A percentile compares a stretch with the other conserved stretches of the same genome.
Conservation (phyloP, 2,797 vertebrate genomes). For the Hydrocynus forskahlii region DNA sequence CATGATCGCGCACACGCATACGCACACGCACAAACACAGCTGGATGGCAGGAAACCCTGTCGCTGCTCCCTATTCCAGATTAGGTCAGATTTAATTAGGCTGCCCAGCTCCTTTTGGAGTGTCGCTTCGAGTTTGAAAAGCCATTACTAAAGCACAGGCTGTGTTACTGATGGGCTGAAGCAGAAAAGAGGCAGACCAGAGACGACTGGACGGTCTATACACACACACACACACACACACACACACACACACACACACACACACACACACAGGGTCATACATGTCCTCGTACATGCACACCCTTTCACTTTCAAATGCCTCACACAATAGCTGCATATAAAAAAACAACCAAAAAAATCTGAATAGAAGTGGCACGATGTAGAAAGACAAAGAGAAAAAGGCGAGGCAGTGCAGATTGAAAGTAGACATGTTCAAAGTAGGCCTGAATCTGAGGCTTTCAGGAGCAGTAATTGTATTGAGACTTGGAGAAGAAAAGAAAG, state of each 20-base stretch:
- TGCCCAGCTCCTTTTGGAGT: constrained; percentile 74
- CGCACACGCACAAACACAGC: constrained; percentile 60
- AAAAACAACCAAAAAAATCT: neutral
- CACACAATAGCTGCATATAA: neutral
- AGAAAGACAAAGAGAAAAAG: neutral
- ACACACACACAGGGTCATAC: constrained; percentile 21
- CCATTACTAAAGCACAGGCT: constrained; percentile 72
- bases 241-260: constrained; percentile 23
- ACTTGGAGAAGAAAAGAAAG: constrained; percentile 29
- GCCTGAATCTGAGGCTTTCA: constrained; percentile 39
- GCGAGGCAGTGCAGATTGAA: constrained; percentile 14
- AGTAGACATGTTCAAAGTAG: constrained; percentile 8
- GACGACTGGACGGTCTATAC: constrained; percentile 53
- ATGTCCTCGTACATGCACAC: neutral
- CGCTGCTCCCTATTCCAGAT: constrained; percentile 68
- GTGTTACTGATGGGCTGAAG: constrained; percentile 64
- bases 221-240: constrained; percentile 25
- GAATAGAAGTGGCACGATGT: neutral
- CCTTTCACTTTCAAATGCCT: neutral
- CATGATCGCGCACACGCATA: constrained; percentile 48
- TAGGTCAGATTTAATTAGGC: constrained; percentile 83
- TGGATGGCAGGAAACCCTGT: constrained; percentile 72
- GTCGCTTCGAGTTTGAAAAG: constrained; percentile 77
- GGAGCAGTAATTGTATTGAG: constrained; percentile 18
- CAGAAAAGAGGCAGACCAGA: constrained; percentile 63